Evolutionary conservation across 2,888 invertebrate species (phyloP), one percentile per base, ranked within the genome.

Genomic region (Auanema freiburgensis): DNA sequence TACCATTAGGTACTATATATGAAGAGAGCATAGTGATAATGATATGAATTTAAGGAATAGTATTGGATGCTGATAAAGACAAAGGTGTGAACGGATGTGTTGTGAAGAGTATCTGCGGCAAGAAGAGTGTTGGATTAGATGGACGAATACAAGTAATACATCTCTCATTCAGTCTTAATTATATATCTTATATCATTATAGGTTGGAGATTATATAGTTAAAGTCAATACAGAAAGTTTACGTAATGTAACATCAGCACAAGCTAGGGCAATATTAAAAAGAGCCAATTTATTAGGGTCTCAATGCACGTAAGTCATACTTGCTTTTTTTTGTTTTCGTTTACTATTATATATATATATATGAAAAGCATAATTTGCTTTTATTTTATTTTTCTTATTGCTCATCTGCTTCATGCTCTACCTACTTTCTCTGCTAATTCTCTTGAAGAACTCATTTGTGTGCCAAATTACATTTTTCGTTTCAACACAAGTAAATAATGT

Each of bases 161-260:
- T n/a, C n/a, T n/a, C n/a, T n/a, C n/a, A n/a, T n/a, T n/a, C n/a
- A 25, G 23, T 12, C 23, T 21, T 24, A 33, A 14, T 54, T 14
- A n/a, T 11, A 23, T 23, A 52, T 21, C 12, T 23, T 16, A 14
- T 4, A 12, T 8, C 33, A 5, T 57, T 66, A 50, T 59, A 79
- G 78, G 75, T 86, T 4, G 89, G 89, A 1, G 89, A 89, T 81
- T 87, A 87, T 76, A 84, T 88, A 68, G 85, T 87, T 18, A 84
- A 86, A 50, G 84, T 89, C 62, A 89, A 89, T 84, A 87, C 88
- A 77, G 88, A 88, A 83, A 86, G 85, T 65, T 84, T 89, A 78
- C 84, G 88, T 40, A 85, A 86, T 66, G 86, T 87, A 23, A 88
- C 88, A 21, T 88, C 87, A 75, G 85, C 88, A 6, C 88, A 89